Conservation (phyloP, 1,140 invertebrate species). For the Eriocheir sinensis region DNA sequence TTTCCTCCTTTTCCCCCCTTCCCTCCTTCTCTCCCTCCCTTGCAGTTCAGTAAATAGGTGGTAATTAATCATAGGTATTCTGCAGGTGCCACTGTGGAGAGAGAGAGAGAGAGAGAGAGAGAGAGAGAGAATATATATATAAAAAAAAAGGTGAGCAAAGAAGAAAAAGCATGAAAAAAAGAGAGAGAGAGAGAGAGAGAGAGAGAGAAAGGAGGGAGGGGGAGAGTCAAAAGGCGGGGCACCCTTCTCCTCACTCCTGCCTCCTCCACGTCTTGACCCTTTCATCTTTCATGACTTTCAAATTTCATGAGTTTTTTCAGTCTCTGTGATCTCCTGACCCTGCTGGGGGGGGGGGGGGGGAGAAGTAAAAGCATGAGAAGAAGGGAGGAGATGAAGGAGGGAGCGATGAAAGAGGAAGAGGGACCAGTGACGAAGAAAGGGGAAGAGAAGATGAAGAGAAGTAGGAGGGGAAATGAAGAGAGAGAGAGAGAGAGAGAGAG, state of each 20-base stretch:
- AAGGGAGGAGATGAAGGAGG: not conserved
- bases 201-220: not conserved
- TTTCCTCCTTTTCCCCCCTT: no score
- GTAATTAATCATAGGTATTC: slow-evolving; percentile 34
- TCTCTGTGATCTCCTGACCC: not conserved
- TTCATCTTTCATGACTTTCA: slow-evolving; percentile 16
- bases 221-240: not conserved
- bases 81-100: slow-evolving; percentile 3
- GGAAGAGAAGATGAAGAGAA: not conserved
- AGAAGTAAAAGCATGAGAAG: no score
- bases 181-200: not conserved
- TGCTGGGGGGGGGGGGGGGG: not conserved
- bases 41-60: not conserved
- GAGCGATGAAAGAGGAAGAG: not conserved
- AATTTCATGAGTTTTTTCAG: slow-evolving; percentile 18
- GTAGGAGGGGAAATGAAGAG: no score
- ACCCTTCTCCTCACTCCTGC: not conserved
- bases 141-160: no score
- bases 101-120: not conserved
- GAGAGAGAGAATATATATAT: no score
- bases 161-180: no score
- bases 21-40: not conserved
- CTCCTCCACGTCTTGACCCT: not conserved
- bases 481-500: no score
- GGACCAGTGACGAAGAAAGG: not conserved